These are phyloP conservation scores for Cyanistes caeruleus DNA, from an alignment of 2,113 vertebrate species.

Conservation along the genomic window DNA sequence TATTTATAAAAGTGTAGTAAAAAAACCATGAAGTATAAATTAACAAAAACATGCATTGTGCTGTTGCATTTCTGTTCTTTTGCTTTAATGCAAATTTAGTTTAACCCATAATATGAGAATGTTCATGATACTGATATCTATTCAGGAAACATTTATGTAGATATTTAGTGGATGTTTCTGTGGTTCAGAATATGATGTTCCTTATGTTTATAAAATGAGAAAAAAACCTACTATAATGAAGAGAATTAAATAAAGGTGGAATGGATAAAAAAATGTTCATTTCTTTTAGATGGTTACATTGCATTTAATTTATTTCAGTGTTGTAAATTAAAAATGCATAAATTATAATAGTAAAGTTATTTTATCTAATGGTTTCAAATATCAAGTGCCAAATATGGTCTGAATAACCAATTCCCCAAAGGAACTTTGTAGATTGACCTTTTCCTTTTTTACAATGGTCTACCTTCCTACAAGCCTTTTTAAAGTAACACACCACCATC, in stretches of 20 bases:
- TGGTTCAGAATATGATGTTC: not conserved
- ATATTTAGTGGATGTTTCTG: not conserved
- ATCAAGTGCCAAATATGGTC: not conserved
- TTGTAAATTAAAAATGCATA: not conserved
- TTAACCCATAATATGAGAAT: not conserved
- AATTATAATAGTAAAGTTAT: not conserved
- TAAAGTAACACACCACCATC: slow-evolving; percentile 26
- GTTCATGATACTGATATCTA: not conserved
- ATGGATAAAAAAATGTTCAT: not conserved
- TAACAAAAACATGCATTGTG: not conserved
- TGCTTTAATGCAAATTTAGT: not conserved
- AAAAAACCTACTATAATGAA: not conserved
- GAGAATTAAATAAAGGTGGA: not conserved
- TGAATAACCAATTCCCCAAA: slow-evolving; percentile 2
- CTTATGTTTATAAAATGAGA: not conserved
- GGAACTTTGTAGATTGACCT: slow-evolving; percentile 2
- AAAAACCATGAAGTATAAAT: not conserved
- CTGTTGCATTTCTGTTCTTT: not conserved
- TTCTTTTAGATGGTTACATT: not conserved
- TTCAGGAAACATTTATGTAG: not conserved
- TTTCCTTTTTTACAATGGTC: slow-evolving; percentile 25
- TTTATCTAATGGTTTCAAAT: slow-evolving; percentile 2
- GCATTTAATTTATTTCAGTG: not conserved
- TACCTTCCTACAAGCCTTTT: not conserved
- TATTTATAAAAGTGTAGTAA: not conserved